phyloP scores from a whole-genome alignment of 2,113 vertebrate species.

The Myrmecophaga tridactyla region DNA sequence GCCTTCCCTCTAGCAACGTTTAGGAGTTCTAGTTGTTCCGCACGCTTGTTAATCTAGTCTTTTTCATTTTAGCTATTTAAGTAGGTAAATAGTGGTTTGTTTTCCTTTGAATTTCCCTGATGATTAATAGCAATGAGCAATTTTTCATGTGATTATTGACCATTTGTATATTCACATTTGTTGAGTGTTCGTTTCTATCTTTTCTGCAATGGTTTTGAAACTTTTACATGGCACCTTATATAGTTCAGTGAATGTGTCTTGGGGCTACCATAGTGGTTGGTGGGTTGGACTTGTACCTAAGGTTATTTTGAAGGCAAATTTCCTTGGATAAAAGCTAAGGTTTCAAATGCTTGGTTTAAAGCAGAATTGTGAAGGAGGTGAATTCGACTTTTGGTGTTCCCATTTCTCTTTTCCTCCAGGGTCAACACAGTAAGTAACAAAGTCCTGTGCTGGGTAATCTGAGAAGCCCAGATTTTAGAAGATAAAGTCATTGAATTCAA shows the following conservation, averaged over 20 bases:
- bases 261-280: not conserved
- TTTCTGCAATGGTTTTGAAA: not conserved
- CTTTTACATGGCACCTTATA: not conserved
- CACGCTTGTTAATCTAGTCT: not conserved
- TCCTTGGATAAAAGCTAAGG: not conserved
- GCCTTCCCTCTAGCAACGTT: not conserved
- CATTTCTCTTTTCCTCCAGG: not conserved
- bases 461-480: not conserved
- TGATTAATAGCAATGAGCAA: not conserved
- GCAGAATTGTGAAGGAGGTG: not conserved
- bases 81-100: not conserved
- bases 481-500: not conserved
- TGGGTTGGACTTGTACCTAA: not conserved
- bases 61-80: not conserved
- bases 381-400: not conserved
- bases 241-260: not conserved
- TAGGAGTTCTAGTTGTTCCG: not conserved
- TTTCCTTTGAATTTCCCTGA: not conserved
- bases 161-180: not conserved
- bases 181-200: not conserved
- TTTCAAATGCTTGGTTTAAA: not conserved
- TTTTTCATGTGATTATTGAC: not conserved
- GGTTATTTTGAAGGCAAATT: slow-evolving; percentile 9
- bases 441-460: not conserved
- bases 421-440: not conserved